Evolutionary conservation across 2,113 vertebrate species (phyloP), one percentile per base, ranked within the genome.

Genomic region (Arothron firmamentum): DNA sequence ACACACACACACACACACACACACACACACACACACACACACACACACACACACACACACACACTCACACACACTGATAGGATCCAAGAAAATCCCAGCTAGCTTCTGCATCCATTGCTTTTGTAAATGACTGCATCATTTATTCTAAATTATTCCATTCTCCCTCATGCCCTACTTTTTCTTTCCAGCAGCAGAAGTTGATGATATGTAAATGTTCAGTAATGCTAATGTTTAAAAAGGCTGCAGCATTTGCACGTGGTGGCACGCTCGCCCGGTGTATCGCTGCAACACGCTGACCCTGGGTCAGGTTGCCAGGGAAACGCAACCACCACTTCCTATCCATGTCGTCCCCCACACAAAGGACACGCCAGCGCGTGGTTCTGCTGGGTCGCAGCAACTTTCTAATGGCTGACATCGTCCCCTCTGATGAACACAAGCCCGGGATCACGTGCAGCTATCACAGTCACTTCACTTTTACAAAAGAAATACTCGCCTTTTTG

Each of bases 301-400:
- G 45, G 62, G 75, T 81, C 75, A 72, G 72, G 84, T 83, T 82
- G 82, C 80, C 71, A 67, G 66, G 82, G 85, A 61, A 84, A 85
- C 81, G 6, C 47, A 49, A 25, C 34, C 63, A 57, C 43, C 10
- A 51, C 53, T 45, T 12, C 21, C 52, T 25, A 7, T 11, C 18
- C 12, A 18, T 23, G 18, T 21, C 25, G 25, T 28, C 25, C 5
- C 56, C 6, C 15, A 12, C 16, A 47, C 45, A n/a, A 48, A 23
- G 18, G 10, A 3, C 20, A 23, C 9, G 34, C 9, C 11, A 38
- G 34, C 34, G 3, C 11, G 34, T 12, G 34, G 10, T 12, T 38
- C 9, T 21, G 65, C 58, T 58, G 9, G 48, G 48, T 12, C n/a
- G 34, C 34, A 38, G 34, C 34, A 38, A 38, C 34, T 38, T 38